phyloP scores from a whole-genome alignment of 2,888 invertebrate species.

The Plebejus anna region DNA sequence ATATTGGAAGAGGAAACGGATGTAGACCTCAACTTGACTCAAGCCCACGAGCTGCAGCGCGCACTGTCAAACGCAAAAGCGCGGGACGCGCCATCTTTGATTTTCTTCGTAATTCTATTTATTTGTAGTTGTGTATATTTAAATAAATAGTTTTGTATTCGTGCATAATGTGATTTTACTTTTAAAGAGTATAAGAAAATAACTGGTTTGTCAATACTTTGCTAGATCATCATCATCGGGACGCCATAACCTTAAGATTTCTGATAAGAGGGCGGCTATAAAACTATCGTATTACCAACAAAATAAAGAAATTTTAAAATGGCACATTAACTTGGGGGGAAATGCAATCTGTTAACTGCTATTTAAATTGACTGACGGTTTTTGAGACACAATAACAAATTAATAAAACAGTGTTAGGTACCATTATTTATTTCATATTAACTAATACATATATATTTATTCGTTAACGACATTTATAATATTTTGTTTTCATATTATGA shows the following conservation, averaged over 20 bases:
- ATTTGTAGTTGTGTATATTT: conserved; percentile 35
- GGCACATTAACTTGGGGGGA: no score
- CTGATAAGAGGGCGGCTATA: no score
- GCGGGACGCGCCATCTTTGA: conserved; percentile 45
- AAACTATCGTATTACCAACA: no score
- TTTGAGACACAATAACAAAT: not conserved
- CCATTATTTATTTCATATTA: conserved; percentile 67
- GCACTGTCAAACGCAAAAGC: conserved; percentile 38
- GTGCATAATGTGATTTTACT: no score
- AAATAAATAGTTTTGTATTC: not conserved
- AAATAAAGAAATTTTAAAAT: no score
- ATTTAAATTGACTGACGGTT: no score
- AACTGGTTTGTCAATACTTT: no score
- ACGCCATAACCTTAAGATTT: no score
- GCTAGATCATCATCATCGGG: no score
- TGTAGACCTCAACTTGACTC: conserved; percentile 55
- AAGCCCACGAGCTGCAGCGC: conserved; percentile 54
- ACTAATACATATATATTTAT: conserved; percentile 41
- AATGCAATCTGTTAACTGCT: no score
- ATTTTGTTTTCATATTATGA: conserved; percentile 28
- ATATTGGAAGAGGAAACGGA: conserved; percentile 60
- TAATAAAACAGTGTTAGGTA: conserved; percentile 43
- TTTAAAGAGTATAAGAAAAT: no score
- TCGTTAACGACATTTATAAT: conserved; percentile 43
- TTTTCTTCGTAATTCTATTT: conserved; percentile 46